Conservation (phyloP, 2,113 vertebrate species). For the Xiphophorus hellerii region DNA sequence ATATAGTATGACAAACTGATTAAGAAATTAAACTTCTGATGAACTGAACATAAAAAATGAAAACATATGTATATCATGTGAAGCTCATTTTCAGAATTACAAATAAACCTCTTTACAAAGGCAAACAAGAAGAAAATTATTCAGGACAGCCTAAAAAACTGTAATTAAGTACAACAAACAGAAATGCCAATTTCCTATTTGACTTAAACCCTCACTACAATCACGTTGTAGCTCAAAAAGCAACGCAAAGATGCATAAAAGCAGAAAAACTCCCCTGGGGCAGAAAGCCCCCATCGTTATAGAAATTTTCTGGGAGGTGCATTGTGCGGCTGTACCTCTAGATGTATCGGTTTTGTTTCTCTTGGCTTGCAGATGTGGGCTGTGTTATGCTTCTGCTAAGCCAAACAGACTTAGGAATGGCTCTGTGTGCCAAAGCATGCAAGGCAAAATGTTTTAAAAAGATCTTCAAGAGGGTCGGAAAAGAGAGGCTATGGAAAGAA, state of each 20-base stretch:
- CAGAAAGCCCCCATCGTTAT: conserved; percentile 70
- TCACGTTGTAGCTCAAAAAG: neutral
- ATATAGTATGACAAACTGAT: no score
- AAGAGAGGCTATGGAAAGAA: conserved; percentile 55
- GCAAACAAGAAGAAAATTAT: neutral
- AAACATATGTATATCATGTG: no score
- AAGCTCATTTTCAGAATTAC: no score
- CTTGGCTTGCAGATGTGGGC: conserved; percentile 69
- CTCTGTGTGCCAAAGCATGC: conserved; percentile 74
- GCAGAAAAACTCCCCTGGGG: conserved; percentile 22
- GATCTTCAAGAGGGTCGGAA: conserved; percentile 59
- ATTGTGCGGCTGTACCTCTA: conserved; percentile 65
- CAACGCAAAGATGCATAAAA: conserved; percentile 34
- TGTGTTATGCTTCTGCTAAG: conserved; percentile 76
- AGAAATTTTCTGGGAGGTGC: conserved; percentile 74
- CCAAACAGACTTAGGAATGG: conserved; percentile 79
- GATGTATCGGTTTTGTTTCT: conserved; percentile 79
- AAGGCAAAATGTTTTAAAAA: conserved; percentile 68
- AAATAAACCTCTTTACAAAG: no score
- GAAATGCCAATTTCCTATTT: neutral
- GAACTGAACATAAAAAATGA: no score
- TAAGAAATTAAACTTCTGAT: no score
- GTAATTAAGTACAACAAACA: neutral
- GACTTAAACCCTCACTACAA: neutral
- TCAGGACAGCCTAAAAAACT: neutral